These are phyloP conservation scores for Andrena haemorrhoa DNA, from an alignment of 2,888 invertebrate species.

Conservation along the genomic window DNA sequence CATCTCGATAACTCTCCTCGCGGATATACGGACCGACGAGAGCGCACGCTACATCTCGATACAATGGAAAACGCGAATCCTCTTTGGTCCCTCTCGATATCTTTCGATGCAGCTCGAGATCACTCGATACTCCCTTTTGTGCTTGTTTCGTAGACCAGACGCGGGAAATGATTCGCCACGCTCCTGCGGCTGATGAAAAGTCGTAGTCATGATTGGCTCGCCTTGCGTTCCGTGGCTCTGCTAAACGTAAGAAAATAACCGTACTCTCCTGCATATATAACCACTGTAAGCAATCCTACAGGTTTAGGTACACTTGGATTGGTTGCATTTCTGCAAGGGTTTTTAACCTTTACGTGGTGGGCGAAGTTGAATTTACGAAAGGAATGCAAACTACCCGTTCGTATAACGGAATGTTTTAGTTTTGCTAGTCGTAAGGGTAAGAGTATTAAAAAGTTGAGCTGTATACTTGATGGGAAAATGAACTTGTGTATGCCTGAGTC, in stretches of 20 bases:
- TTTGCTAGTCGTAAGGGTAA: too few species aligned
- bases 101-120: constrained; percentile 49
- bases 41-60: constrained; percentile 58
- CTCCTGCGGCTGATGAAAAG: constrained; percentile 43
- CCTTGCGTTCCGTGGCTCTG: constrained; percentile 26
- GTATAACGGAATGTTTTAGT: too few species aligned
- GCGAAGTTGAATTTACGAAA: too few species aligned
- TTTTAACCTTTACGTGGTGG: too few species aligned
- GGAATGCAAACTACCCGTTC: too few species aligned
- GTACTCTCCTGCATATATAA: neutral
- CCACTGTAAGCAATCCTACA: neutral
- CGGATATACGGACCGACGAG: constrained; percentile 47
- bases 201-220: constrained; percentile 42
- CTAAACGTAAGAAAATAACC: neutral
- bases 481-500: too few species aligned
- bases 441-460: too few species aligned
- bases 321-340: too few species aligned
- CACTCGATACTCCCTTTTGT: constrained; percentile 46
- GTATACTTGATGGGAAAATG: too few species aligned
- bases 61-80: constrained; percentile 61
- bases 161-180: constrained; percentile 43
- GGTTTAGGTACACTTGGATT: too few species aligned
- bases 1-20: constrained; percentile 75
- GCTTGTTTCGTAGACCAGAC: constrained; percentile 44
- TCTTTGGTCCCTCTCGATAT: constrained; percentile 55